These are phyloP conservation scores for Corydoras maculifer DNA, from an alignment of 2,113 vertebrate genomes.

Conservation along the genomic window DNA sequence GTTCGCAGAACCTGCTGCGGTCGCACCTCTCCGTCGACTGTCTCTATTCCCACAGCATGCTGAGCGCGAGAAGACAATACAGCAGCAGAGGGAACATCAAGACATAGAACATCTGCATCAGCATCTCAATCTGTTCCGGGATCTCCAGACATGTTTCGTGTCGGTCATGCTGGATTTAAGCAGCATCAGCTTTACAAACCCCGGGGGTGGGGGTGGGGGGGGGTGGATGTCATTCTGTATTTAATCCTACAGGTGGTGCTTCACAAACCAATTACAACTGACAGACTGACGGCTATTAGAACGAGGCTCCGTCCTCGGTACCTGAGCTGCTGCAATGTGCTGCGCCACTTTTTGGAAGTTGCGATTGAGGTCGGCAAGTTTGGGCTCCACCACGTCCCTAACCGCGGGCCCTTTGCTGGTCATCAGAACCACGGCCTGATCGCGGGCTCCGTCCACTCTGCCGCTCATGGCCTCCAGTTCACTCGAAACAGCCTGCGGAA, in stretches of 20 bases:
- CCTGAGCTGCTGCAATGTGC: slow-evolving; percentile 83
- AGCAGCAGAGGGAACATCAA: neutral
- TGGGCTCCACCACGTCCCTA: slow-evolving; percentile 85
- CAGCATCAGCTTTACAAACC: no score
- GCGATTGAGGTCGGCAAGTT: slow-evolving; percentile 83
- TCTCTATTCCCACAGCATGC: slow-evolving; percentile 72
- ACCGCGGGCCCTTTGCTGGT: slow-evolving; percentile 77
- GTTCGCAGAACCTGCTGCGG: slow-evolving; percentile 38
- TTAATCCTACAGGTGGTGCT: no score
- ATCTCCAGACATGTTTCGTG: no score
- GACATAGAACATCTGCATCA: no score
- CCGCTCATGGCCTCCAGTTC: slow-evolving; percentile 79
- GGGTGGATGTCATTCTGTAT: no score
- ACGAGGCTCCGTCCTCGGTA: slow-evolving; percentile 47
- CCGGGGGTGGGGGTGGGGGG: no score
- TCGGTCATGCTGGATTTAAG: no score
- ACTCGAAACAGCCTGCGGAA: slow-evolving; percentile 70
- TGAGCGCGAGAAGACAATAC: slow-evolving; percentile 43
- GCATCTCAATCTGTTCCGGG: no score
- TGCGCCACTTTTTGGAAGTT: slow-evolving; percentile 94
- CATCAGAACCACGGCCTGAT: slow-evolving; percentile 84
- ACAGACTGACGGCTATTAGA: no score
- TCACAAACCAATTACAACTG: no score
- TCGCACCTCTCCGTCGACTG: slow-evolving; percentile 41
- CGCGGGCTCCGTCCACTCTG: slow-evolving; percentile 81